Base-by-base conservation (phyloP, 2,797 vertebrate genomes). In the Otolemur crassicaudatus region DNA sequence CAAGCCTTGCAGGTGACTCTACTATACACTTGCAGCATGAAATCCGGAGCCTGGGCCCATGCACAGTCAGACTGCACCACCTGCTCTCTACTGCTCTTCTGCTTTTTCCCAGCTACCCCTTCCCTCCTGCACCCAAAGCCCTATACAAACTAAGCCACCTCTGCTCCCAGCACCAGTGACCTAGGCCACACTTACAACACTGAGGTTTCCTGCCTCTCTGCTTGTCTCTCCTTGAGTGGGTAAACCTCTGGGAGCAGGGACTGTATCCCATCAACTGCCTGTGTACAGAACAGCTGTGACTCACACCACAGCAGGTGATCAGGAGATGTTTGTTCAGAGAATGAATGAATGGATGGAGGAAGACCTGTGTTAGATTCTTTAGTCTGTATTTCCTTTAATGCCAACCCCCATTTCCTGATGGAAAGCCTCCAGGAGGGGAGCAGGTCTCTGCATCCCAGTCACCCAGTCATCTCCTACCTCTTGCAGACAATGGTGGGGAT, bases 401-500 rank as follows among this genome's bases (percentile, higher is more conserved):
- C 2, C 25, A 58, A 81, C 2, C 14, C 53, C 67, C 23, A 3
- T 9, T 72, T 60, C 37, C 65, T 17, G 1, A 11, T 1, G 22
- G 34, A 11, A 25, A 87, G 11, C 43, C 53, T 40, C n/a, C 63
- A 5, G 22, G 37, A 65, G 17, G 29, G 17, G 23, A 53, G 16
- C 3, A 7, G 9, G 14, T 69, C 80, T 49, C 46, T 49, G 46
- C 16, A 34, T 72, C 86, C 12, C 27, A 2, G 25, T 8, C 31
- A 46, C 86, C 12, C 27, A 2, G 25, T 8, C 31, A 46, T 46
- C 53, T 70, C 34, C 46, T 14, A 22, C 16, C 29, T 17, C 31
- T 37, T 7, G 20, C 0, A 0, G 49, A 65, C 34, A 2, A 11
- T 19, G 12, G 53, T 13, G 40, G 67, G 34, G 17, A 20, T 40